Evolutionary conservation across 2,888 invertebrate species (phyloP).

Genomic region (Patella pellucida): DNA sequence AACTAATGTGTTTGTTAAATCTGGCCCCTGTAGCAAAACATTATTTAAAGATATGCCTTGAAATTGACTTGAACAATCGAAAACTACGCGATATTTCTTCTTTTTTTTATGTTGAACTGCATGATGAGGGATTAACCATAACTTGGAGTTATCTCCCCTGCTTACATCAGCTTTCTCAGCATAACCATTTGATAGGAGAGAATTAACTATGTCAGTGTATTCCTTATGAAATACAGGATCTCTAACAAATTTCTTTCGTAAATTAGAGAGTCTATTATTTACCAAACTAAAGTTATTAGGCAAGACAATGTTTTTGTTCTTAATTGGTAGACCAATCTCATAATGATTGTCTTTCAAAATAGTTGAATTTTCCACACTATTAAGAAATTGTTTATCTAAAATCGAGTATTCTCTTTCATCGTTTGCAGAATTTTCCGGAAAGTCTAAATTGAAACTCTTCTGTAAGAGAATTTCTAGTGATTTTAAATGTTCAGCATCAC

Average conservation of each 20-base stretch:
- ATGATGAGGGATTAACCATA: conserved; percentile 37
- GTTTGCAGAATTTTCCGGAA: conserved; percentile 1
- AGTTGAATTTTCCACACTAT: neutral
- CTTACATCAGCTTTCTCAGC: conserved; percentile 17
- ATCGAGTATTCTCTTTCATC: neutral
- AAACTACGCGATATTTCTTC: conserved; percentile 31
- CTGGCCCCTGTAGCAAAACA: conserved; percentile 39
- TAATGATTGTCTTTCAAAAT: neutral
- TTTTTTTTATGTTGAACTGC: conserved; percentile 36
- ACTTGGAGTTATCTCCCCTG: neutral
- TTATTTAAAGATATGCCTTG: conserved; percentile 37
- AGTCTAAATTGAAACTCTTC: neutral
- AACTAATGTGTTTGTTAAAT: conserved; percentile 40
- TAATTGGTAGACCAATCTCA: neutral
- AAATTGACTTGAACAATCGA: conserved; percentile 35
- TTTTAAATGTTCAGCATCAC: conserved; percentile 6
- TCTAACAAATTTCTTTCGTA: conserved; percentile 17
- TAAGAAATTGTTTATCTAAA: neutral
- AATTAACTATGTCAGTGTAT: conserved; percentile 24
- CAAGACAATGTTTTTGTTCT: neutral
- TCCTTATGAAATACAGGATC: conserved; percentile 7
- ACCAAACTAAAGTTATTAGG: neutral
- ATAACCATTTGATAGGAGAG: conserved; percentile 25
- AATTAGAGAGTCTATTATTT: too few species aligned
- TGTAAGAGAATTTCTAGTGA: neutral